Evolutionary conservation across 2,113 vertebrate genomes (phyloP).

Genomic region (Malaclemys terrapin): DNA sequence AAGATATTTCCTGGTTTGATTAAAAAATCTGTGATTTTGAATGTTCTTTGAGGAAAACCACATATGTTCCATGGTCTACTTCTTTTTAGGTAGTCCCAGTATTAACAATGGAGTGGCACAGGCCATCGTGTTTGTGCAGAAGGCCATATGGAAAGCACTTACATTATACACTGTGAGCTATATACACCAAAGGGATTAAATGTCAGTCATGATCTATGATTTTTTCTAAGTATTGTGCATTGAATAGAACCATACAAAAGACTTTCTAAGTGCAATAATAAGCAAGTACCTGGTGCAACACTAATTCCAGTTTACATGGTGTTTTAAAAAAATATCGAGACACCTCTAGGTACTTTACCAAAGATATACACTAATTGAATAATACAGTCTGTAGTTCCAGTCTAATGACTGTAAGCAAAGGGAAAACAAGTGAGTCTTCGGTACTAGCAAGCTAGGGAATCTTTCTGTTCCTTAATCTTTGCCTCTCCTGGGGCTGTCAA

Average conservation of each 20-base stretch:
- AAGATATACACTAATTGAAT: slow-evolving; percentile 61
- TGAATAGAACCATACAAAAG: slow-evolving; percentile 31
- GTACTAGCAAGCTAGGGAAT: slow-evolving; percentile 42
- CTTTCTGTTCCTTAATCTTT: slow-evolving; percentile 62
- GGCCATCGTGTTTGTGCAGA: accelerated
- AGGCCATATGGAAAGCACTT: background rate
- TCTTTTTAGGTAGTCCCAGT: background rate
- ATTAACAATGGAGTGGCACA: background rate
- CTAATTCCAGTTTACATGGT: slow-evolving; percentile 15
- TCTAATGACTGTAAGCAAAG: slow-evolving; percentile 30
- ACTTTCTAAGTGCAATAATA: slow-evolving; percentile 35
- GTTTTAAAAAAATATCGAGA: slow-evolving; percentile 36
- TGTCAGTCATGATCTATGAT: background rate
- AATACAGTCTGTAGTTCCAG: slow-evolving; percentile 50
- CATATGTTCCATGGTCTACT: background rate
- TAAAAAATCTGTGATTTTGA: background rate
- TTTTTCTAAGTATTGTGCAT: slow-evolving; percentile 8
- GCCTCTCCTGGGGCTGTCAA: slow-evolving; percentile 63
- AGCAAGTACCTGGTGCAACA: slow-evolving; percentile 12
- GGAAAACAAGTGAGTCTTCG: slow-evolving; percentile 59
- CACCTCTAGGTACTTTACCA: slow-evolving; percentile 52
- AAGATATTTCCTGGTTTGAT: background rate
- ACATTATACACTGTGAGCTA: accelerated
- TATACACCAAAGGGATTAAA: background rate
- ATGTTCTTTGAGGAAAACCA: background rate